These are phyloP conservation scores for Oedothorax gibbosus DNA, from an alignment of 1,140 invertebrate genomes.

Conservation along the genomic window DNA sequence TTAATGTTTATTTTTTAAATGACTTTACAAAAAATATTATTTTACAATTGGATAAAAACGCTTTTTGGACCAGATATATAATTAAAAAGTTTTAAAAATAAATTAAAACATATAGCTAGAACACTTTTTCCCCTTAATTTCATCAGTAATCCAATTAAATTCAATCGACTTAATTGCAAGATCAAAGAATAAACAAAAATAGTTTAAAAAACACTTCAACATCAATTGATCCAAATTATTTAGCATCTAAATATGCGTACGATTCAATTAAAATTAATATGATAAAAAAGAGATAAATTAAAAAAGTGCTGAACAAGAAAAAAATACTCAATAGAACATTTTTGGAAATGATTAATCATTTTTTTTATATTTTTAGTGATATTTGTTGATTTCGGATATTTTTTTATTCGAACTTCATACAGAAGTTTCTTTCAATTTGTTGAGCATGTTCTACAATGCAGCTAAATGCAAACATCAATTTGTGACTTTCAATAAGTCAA, in stretches of 20 bases:
- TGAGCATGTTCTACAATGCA: not conserved
- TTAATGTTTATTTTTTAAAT: too few relatives aligned
- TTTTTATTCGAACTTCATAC: not conserved
- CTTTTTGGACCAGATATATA: too few relatives aligned
- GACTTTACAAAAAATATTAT: too few relatives aligned
- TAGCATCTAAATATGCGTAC: conserved; percentile 1
- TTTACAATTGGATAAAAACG: too few relatives aligned
- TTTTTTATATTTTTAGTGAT: not conserved
- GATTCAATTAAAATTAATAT: conserved; percentile 38
- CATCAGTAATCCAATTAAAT: not conserved
- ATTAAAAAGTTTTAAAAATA: too few relatives aligned
- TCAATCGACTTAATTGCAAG: conserved; percentile 26
- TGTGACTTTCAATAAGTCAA: too few relatives aligned
- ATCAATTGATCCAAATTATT: conserved; percentile 6
- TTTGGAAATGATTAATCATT: conserved; percentile 28
- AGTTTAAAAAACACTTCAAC: conserved; percentile 9
- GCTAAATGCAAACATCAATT: conserved; percentile 16
- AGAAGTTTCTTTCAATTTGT: conserved; percentile 22
- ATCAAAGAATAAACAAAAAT: conserved; percentile 32
- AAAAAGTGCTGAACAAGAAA: not conserved
- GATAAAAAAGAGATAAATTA: not conserved
- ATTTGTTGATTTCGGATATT: conserved; percentile 1
- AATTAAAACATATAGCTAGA: too few relatives aligned
- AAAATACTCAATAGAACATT: conserved; percentile 9
- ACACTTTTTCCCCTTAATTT: not conserved